Evolutionary conservation across 2,888 invertebrate species (phyloP).

Genomic region (Latrodectus elegans): DNA sequence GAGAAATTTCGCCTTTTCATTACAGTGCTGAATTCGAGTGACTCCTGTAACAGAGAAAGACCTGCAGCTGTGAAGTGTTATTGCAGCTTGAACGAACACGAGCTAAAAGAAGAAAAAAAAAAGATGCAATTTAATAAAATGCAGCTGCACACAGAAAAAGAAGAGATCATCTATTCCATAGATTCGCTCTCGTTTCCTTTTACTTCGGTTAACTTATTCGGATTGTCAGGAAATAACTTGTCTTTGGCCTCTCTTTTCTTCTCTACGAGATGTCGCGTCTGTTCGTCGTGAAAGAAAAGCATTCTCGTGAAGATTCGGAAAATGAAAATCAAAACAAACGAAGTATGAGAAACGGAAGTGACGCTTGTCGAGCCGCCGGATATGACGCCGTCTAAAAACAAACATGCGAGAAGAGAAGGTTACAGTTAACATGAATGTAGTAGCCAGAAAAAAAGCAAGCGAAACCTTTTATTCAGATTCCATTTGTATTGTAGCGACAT

Average conservation of each 20-base stretch:
- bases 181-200: constrained; percentile 6
- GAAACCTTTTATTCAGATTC: constrained; percentile 49
- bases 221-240: constrained; percentile 45
- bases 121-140: constrained; percentile 62
- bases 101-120: constrained; percentile 22
- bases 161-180: not conserved
- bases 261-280: constrained; percentile 45
- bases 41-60: not conserved
- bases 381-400: constrained; percentile 48
- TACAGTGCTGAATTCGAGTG: constrained; percentile 21
- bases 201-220: constrained; percentile 38
- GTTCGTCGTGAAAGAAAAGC: constrained; percentile 33
- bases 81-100: constrained; percentile 57
- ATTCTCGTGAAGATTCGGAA: constrained; percentile 10
- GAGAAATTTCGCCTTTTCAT: not conserved
- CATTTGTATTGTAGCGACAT: constrained; percentile 25
- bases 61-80: constrained; percentile 58
- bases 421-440: constrained; percentile 8
- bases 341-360: constrained; percentile 55
- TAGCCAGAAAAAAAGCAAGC: constrained; percentile 10
- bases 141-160: constrained; percentile 42
- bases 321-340: constrained; percentile 43
- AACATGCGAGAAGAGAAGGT: constrained; percentile 17
- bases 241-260: constrained; percentile 24
- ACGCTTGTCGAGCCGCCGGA: constrained; percentile 62